Conservation (phyloP, 1,140 invertebrate species). For the Philaenus spumarius region DNA sequence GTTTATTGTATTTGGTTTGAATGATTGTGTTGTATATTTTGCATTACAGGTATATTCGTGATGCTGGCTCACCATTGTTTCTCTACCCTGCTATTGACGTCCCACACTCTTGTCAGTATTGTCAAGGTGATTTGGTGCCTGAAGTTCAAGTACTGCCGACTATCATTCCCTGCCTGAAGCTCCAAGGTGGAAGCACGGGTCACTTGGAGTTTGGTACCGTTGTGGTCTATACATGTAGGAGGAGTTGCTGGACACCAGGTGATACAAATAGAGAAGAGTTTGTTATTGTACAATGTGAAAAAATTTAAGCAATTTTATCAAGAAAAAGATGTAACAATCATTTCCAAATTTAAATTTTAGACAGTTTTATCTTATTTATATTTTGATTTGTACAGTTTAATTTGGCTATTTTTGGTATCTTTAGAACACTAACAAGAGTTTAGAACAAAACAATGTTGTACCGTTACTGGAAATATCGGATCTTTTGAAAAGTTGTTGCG, state of each 20-base stretch:
- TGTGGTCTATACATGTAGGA: conserved; percentile 69
- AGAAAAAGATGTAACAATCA: too few relatives aligned
- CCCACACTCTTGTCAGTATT: conserved; percentile 55
- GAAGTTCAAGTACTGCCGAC: conserved; percentile 77
- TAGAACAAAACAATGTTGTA: too few relatives aligned
- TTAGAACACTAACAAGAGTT: too few relatives aligned
- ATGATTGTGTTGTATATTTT: background rate
- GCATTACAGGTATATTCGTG: conserved; percentile 43
- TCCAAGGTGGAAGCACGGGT: conserved; percentile 43
- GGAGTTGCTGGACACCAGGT: conserved; percentile 70
- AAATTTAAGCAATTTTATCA: too few relatives aligned
- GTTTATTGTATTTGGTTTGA: too few relatives aligned
- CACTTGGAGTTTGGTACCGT: conserved; percentile 75
- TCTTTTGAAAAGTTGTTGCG: too few relatives aligned
- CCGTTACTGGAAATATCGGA: too few relatives aligned
- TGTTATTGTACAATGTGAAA: conserved; percentile 69
- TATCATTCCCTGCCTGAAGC: conserved; percentile 59
- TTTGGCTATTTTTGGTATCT: too few relatives aligned
- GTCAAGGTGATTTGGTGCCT: conserved; percentile 61
- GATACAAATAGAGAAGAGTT: conserved; percentile 61
- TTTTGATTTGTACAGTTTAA: too few relatives aligned
- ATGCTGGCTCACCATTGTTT: conserved; percentile 53
- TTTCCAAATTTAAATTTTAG: too few relatives aligned
- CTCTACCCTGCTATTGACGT: conserved; percentile 51
- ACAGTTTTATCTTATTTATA: too few relatives aligned